Evolutionary conservation across 2,797 vertebrate genomes (phyloP).

Genomic region (Mormyrus hasselquistii): DNA sequence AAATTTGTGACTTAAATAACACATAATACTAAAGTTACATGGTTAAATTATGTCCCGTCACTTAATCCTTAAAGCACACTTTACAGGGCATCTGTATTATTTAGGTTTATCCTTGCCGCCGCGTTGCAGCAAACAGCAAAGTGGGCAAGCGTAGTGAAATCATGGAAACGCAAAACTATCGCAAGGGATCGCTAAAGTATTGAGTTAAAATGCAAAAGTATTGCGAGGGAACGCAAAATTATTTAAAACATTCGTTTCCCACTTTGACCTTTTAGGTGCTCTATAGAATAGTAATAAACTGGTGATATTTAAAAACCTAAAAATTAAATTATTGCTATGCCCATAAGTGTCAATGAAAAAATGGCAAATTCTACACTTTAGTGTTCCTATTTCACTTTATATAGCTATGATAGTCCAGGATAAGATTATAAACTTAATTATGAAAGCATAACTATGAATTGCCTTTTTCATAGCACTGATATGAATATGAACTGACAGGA

Average conservation of each 20-base stretch:
- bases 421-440: neutral
- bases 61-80: neutral
- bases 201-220: neutral
- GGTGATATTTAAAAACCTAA: neutral
- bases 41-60: neutral
- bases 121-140: neutral
- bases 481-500: neutral
- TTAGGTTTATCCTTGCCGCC: neutral
- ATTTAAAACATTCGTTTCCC: neutral
- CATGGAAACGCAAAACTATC: neutral
- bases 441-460: neutral
- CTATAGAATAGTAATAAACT: neutral
- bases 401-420: neutral
- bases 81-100: neutral
- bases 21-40: neutral
- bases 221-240: neutral
- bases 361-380: neutral
- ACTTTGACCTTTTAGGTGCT: neutral
- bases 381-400: neutral
- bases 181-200: neutral
- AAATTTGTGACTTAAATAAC: neutral
- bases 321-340: neutral
- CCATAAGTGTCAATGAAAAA: neutral
- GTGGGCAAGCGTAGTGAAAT: neutral
- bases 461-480: neutral